Conservation (phyloP, 2,113 vertebrate genomes). For the Glareola pratincola region DNA sequence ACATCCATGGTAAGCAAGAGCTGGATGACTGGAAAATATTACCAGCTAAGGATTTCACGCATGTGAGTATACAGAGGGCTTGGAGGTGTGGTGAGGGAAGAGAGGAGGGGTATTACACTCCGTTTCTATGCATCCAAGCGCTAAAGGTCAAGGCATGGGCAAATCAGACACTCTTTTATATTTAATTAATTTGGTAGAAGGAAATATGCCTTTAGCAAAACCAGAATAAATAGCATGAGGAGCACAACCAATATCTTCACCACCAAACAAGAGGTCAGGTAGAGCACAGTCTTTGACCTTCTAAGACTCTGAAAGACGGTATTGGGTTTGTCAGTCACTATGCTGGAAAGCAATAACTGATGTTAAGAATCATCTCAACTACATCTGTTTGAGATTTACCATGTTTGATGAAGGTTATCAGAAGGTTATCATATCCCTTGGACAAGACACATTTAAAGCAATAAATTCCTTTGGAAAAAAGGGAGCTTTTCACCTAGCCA, state of each 20-base stretch:
- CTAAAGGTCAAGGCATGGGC: not conserved
- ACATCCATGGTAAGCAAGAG: not conserved
- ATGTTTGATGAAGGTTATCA: not conserved
- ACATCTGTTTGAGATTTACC: not conserved
- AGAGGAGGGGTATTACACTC: not conserved
- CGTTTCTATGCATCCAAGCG: not conserved
- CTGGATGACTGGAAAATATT: not conserved
- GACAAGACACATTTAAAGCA: not conserved
- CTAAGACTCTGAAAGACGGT: not conserved
- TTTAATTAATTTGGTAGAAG: not conserved
- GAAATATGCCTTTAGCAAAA: not conserved
- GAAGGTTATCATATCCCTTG: not conserved
- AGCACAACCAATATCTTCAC: not conserved
- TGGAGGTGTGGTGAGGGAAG: not conserved
- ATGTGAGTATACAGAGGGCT: not conserved
- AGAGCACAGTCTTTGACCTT: not conserved
- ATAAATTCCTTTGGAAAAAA: not conserved
- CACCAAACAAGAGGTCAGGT: not conserved
- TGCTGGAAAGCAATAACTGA: not conserved
- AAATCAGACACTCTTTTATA: not conserved
- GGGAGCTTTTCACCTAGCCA: not conserved
- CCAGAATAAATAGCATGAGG: not conserved
- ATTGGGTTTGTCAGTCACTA: not conserved
- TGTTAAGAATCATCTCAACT: not conserved
- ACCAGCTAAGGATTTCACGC: not conserved